Evolutionary conservation across 2,113 vertebrate species (phyloP).

Genomic region (Saguinus midas): DNA sequence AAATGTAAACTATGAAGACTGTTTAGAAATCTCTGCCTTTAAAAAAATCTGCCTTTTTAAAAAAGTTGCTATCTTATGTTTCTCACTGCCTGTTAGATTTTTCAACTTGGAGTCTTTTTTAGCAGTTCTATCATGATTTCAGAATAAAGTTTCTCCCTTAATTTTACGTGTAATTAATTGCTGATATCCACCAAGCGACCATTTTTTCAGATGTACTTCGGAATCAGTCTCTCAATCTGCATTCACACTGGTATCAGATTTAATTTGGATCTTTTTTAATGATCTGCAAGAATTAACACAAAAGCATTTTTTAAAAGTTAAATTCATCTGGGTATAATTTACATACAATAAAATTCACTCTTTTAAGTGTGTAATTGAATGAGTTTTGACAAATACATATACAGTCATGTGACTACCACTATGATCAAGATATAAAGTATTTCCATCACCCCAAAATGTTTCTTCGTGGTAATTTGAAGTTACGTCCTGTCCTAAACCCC

Average conservation of each 20-base stretch:
- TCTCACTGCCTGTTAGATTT: background rate
- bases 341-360: background rate
- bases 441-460: background rate
- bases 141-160: background rate
- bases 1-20: background rate
- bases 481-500: rapidly evolving
- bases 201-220: background rate
- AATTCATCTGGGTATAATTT: background rate
- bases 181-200: background rate
- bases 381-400: no score
- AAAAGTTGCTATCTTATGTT: background rate
- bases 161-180: background rate
- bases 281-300: background rate
- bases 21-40: background rate
- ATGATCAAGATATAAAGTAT: background rate
- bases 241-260: background rate
- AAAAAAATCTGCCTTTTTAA: background rate
- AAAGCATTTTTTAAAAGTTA: background rate
- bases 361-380: background rate
- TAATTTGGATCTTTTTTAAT: background rate
- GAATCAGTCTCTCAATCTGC: background rate
- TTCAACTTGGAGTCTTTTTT: background rate
- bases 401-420: no score
- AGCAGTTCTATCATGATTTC: background rate
- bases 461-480: background rate